phyloP scores from a whole-genome alignment of 2,888 invertebrate genomes.

The Galeopsomyia nigrocyanea region DNA sequence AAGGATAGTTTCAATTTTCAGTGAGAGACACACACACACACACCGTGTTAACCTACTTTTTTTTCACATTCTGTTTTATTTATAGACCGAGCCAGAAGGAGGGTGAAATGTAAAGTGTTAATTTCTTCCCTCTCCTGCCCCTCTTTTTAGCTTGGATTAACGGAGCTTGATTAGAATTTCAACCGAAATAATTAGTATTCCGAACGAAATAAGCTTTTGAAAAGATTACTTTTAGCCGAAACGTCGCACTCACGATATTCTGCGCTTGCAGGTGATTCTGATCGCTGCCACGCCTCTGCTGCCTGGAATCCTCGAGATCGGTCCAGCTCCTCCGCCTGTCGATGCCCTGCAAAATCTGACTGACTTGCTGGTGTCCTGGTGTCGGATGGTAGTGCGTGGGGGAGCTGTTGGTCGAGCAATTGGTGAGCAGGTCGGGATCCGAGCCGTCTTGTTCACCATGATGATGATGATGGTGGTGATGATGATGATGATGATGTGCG shows the following conservation, averaged over 20 bases:
- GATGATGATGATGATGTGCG: neutral
- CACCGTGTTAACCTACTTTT: too few species aligned
- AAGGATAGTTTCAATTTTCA: too few species aligned
- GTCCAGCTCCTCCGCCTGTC: conserved; percentile 87
- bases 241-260: conserved; percentile 60
- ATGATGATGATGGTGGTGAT: conserved; percentile 10
- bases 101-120: too few species aligned
- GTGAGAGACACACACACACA: too few species aligned
- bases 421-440: conserved; percentile 71
- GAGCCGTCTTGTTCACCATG: conserved; percentile 54
- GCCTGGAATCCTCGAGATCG: conserved; percentile 78
- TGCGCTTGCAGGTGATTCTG: conserved; percentile 66
- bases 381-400: conserved; percentile 65
- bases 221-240: too few species aligned
- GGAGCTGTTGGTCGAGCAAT: conserved; percentile 70
- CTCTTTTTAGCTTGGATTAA: too few species aligned
- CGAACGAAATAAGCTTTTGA: too few species aligned
- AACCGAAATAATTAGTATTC: too few species aligned
- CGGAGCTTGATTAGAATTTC: too few species aligned
- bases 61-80: too few species aligned
- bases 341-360: conserved; percentile 71
- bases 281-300: conserved; percentile 60
- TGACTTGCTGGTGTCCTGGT: conserved; percentile 64
- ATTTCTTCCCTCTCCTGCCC: too few species aligned
- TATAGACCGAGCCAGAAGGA: too few species aligned